Conservation (phyloP, 2,797 vertebrate genomes). For the Amniataba percoides region DNA sequence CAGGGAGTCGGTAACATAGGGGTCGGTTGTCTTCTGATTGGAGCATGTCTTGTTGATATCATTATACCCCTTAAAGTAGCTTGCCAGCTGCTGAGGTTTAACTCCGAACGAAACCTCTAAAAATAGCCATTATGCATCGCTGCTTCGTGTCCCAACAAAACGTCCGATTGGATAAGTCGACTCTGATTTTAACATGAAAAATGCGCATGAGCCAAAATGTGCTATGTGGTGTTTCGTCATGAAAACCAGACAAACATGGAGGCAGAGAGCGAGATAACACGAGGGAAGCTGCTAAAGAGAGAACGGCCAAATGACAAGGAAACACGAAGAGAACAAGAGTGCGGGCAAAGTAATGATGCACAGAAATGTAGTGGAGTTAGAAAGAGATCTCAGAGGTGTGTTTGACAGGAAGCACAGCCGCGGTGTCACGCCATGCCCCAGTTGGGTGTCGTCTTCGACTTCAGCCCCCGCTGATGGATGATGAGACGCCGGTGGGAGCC, state of each 20-base stretch:
- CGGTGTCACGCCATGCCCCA: conserved; percentile 76
- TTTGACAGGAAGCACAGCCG: conserved; percentile 81
- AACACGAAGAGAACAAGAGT: conserved; percentile 5
- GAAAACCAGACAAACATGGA: conserved; percentile 16
- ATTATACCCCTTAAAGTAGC: conserved; percentile 61
- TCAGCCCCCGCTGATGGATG: conserved; percentile 82
- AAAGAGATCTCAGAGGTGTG: conserved; percentile 76
- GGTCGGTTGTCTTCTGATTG: conserved; percentile 62
- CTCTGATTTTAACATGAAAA: conserved; percentile 14
- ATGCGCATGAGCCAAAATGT: conserved; percentile 1
- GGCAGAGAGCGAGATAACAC: conserved; percentile 4
- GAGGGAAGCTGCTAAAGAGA: conserved; percentile 18
- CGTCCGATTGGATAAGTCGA: conserved; percentile 16
- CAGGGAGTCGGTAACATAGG: conserved; percentile 69
- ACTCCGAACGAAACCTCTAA: conserved; percentile 45
- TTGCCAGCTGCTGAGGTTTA: conserved; percentile 60
- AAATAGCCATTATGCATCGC: conserved; percentile 46
- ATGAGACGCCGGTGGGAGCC: conserved; percentile 76
- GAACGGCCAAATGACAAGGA: conserved; percentile 27
- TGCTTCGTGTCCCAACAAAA: conserved; percentile 29
- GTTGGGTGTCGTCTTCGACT: conserved; percentile 72
- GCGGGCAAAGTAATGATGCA: conserved; percentile 37
- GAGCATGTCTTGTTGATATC: conserved; percentile 71
- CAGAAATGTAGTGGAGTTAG: conserved; percentile 46
- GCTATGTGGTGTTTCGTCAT: not conserved